Evolutionary conservation across 2,797 vertebrate genomes (phyloP).

Genomic region (Xenopus petersii): DNA sequence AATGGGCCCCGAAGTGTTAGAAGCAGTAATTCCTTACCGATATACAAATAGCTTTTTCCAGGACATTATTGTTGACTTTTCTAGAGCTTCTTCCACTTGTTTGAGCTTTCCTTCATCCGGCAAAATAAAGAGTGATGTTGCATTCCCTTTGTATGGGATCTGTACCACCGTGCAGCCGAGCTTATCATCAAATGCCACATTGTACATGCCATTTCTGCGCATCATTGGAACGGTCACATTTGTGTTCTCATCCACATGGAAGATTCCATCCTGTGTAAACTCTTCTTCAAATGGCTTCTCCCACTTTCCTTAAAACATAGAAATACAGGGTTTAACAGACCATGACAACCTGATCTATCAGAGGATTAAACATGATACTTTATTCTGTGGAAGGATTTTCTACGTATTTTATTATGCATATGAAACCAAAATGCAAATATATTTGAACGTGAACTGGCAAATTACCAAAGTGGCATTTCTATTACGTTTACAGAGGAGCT

Average conservation of each 20-base stretch:
- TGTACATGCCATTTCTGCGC: constrained; percentile 68
- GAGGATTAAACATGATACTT: no score
- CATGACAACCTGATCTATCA: no score
- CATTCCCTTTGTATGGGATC: constrained; percentile 77
- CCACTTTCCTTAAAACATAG: constrained; percentile 60
- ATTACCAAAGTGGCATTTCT: no score
- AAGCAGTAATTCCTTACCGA: constrained; percentile 4
- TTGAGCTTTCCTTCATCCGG: constrained; percentile 19
- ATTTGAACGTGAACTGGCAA: no score
- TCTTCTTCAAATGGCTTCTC: constrained; percentile 58
- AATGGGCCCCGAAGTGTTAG: no score
- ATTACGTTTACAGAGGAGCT: no score
- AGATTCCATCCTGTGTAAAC: constrained; percentile 57
- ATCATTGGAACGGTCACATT: constrained; percentile 83
- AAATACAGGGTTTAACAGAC: no score
- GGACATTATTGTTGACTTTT: background rate
- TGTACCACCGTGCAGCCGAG: constrained; percentile 66
- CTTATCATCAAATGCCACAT: constrained; percentile 64
- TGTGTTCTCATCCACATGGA: constrained; percentile 69
- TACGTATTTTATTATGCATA: no score
- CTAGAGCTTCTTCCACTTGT: constrained; percentile 1
- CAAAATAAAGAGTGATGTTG: constrained; percentile 68
- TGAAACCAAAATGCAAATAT: no score
- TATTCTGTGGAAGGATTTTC: no score
- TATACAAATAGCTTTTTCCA: background rate